Conservation (phyloP, 2,797 vertebrate genomes). For the Florisuga fusca region DNA sequence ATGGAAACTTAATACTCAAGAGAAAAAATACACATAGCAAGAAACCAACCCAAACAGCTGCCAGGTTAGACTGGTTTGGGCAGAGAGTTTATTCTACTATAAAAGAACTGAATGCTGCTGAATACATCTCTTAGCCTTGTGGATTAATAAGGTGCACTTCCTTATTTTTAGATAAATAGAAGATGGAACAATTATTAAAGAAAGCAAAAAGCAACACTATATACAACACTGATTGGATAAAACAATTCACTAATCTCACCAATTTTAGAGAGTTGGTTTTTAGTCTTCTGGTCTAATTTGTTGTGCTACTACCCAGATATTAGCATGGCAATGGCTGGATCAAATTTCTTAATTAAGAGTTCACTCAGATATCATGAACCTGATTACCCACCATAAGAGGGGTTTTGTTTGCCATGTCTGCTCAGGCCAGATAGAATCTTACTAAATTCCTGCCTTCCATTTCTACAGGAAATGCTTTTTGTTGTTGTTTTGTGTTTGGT, state of each 20-base stretch:
- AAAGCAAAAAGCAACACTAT: neutral
- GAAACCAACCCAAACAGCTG: conserved; percentile 22
- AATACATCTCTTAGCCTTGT: neutral
- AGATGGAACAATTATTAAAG: conserved; percentile 28
- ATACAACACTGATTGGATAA: neutral
- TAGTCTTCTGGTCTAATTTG: neutral
- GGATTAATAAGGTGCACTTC: conserved; percentile 1
- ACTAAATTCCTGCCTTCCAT: neutral
- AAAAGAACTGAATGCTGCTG: neutral
- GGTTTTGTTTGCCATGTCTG: neutral
- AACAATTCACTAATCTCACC: neutral
- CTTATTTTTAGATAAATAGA: conserved; percentile 44
- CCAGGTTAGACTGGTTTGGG: conserved; percentile 42
- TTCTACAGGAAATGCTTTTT: neutral
- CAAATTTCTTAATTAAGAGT: neutral
- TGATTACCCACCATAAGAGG: neutral
- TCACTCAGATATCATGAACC: neutral
- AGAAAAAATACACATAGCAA: neutral
- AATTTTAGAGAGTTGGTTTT: neutral
- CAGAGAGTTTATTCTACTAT: neutral
- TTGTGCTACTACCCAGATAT: neutral
- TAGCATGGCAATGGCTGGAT: neutral
- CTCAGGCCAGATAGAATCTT: neutral
- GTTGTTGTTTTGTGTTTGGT: neutral
- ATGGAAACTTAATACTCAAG: conserved; percentile 11